A percentile compares a stretch with the other conserved stretches of the same genome.
phyloP scores from a whole-genome alignment of 37 sponge, comb jelly and placozoan species.

The Spongilla lacustris region DNA sequence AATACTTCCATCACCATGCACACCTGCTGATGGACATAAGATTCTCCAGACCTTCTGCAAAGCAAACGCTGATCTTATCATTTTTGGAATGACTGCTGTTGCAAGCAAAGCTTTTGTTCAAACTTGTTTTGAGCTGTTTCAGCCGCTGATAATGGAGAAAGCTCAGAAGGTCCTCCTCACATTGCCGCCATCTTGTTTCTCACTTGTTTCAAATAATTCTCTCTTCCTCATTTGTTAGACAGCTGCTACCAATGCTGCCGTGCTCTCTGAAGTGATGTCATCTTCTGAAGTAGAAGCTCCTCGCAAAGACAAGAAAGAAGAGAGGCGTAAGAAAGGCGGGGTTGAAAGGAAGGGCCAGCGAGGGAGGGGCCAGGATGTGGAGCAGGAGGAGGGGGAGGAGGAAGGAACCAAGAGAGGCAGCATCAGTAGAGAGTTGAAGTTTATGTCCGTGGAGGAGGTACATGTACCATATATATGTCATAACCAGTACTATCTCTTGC shows the following conservation, averaged over 20 bases:
- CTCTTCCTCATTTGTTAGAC: neutral
- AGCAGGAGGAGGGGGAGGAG: conserved; percentile 20
- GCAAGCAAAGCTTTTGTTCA: conserved; percentile 45
- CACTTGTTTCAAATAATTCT: neutral
- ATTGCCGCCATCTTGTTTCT: neutral
- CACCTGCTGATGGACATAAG: conserved; percentile 52
- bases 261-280: conserved; percentile 5
- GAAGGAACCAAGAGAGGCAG: neutral
- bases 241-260: neutral
- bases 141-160: conserved; percentile 54
- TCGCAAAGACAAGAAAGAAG: conserved; percentile 4
- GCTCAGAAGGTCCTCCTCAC: conserved; percentile 61
- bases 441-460: conserved; percentile 10
- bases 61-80: neutral
- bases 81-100: conserved; percentile 44
- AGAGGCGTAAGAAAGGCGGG: neutral
- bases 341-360: neutral
- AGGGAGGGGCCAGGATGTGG: neutral
- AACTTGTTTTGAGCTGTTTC: conserved; percentile 62
- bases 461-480: neutral
- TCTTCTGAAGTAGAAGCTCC: conserved; percentile 3
- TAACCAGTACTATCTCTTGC: neutral
- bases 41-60: conserved; percentile 24
- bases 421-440: neutral
- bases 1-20: conserved; percentile 62